Base-by-base conservation (phyloP, 2,888 invertebrate species). In the Troides oblongomaculatus region DNA sequence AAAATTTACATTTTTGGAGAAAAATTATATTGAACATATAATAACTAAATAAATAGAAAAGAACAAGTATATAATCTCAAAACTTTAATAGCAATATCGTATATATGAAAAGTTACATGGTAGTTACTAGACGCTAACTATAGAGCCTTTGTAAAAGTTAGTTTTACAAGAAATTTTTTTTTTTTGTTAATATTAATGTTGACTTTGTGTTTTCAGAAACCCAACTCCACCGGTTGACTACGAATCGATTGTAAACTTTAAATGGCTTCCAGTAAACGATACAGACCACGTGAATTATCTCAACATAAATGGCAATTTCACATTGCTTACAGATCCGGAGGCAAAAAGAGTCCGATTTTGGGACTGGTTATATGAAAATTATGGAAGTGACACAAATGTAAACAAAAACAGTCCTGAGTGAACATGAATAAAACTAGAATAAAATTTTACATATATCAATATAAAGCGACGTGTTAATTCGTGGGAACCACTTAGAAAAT, bases 151-250 rank as follows among this genome's bases (percentile, higher is more conserved):
- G 0, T 46, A 46, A 46, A 1, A 3, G n/a, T 4, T 53, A n/a
- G n/a, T 53, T 53, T 53, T 53, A n/a, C 10, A 53, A 53, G n/a
- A n/a, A 53, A n/a, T 53, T n/a, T 6, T 7, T 12, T n/a, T n/a
- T 4, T 53, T 53, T 53, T 18, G 0, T n/a, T 1, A 53, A n/a
- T 53, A 18, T n/a, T 53, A 53, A 53, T 53, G n/a, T 53, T n/a
- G 6, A 12, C 6, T 53, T n/a, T n/a, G 10, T 53, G 6, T 64
- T 81, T 81, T 53, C 82, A 93, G 93, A 64, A 89, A 93, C 72
- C 94, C 94, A 36, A 94, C 94, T 0, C 94, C 94, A 17, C 82
- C 89, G 0, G 88, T 89, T n/a, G 84, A 86, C 70, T 90, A 90
- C 75, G 92, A 93, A 75, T 84, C 92, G 0, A 78, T 93, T 62